Conservation (phyloP, 1,140 invertebrate species). For the Drosophila sp. region DNA sequence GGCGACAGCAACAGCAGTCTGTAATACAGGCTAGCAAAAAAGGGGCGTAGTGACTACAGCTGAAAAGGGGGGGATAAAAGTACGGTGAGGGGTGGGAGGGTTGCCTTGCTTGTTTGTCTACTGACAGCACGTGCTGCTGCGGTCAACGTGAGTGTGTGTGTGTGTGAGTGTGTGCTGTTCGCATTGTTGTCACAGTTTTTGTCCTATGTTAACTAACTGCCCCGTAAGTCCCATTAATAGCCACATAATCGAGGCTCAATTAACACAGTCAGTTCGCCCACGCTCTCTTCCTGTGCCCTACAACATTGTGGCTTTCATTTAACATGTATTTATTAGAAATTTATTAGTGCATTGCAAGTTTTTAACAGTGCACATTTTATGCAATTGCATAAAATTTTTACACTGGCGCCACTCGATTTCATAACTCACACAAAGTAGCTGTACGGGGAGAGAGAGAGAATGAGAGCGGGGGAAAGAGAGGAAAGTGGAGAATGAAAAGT, state of each 20-base stretch:
- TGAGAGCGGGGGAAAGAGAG: not conserved
- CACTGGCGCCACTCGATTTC: constrained; percentile 73
- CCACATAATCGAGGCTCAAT: constrained; percentile 71
- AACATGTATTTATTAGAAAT: constrained; percentile 82
- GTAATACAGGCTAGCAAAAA: constrained; percentile 35
- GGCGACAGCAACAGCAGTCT: constrained; percentile 73
- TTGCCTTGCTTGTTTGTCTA: constrained; percentile 58
- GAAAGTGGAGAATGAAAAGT: too few relatives aligned
- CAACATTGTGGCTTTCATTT: constrained; percentile 75
- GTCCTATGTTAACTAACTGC: constrained; percentile 59
- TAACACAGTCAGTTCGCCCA: constrained; percentile 55
- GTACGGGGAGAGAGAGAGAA: constrained; percentile 4
- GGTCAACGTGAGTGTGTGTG: constrained; percentile 61
- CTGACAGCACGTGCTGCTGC: constrained; percentile 76
- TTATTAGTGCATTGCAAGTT: constrained; percentile 64
- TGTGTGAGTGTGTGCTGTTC: constrained; percentile 10
- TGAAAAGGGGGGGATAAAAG: not conserved
- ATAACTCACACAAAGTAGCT: constrained; percentile 76
- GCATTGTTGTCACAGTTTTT: constrained; percentile 75
- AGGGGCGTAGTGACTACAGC: not conserved
- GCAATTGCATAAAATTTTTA: constrained; percentile 74
- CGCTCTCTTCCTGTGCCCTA: not conserved
- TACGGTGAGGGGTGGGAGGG: not conserved
- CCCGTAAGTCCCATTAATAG: constrained; percentile 54
- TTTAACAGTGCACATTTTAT: constrained; percentile 61